Percentiles rank a stretch among this genome's conserved stretches.
These are phyloP conservation scores for Halcyon leucocephala DNA, from an alignment of 2,797 vertebrate species.

Conservation along the genomic window DNA sequence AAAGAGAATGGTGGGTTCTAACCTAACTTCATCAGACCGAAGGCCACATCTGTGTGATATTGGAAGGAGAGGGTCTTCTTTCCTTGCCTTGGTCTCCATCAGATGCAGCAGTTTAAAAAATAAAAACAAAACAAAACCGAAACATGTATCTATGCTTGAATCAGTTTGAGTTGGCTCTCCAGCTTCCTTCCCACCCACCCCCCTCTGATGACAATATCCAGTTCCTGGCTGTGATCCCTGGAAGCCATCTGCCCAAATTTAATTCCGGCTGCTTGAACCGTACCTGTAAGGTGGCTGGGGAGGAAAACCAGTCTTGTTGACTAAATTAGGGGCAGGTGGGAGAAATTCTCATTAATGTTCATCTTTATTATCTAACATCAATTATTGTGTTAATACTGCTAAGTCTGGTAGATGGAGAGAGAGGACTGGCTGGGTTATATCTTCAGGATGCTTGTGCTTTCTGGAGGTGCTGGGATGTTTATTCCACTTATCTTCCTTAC, in stretches of 20 bases:
- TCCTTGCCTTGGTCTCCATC: neutral
- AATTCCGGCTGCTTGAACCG: conserved; percentile 1
- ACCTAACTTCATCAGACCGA: neutral
- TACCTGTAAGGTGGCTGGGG: neutral
- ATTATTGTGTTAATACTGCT: conserved; percentile 35
- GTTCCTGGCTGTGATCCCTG: neutral
- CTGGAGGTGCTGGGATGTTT: conserved; percentile 55
- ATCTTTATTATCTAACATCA: neutral
- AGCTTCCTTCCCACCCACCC: neutral
- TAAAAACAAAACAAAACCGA: neutral
- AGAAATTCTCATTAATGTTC: conserved; percentile 25
- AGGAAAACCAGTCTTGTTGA: neutral
- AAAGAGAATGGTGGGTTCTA: neutral
- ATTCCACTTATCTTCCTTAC: conserved; percentile 52
- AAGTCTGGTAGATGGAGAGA: neutral
- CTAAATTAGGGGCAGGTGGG: neutral
- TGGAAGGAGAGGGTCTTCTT: neutral
- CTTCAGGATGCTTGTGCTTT: conserved; percentile 15
- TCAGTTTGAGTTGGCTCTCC: neutral
- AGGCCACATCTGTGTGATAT: neutral
- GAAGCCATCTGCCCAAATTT: neutral
- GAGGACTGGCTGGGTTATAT: neutral
- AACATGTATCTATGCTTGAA: neutral
- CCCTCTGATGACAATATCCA: neutral
- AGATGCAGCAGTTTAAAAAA: neutral